Evolutionary conservation across 2,888 invertebrate genomes (phyloP).

Genomic region (Leistus spinibarbis): DNA sequence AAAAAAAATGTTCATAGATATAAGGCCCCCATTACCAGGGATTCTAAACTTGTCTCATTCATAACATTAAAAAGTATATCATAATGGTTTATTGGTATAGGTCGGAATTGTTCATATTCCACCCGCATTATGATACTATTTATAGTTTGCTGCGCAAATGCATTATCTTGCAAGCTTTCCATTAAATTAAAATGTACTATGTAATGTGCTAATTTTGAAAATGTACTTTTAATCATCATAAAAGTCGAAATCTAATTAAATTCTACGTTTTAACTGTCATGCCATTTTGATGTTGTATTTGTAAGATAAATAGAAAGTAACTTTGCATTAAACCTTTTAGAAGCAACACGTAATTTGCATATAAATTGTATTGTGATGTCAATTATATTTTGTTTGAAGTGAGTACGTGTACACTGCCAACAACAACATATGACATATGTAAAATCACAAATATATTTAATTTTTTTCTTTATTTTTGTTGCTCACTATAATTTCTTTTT

Average conservation of each 20-base stretch:
- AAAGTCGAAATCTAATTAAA: background rate
- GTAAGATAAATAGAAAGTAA: background rate
- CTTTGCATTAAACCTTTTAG: background rate
- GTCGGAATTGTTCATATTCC: too few species aligned
- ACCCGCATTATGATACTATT: too few species aligned
- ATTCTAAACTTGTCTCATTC: too few species aligned
- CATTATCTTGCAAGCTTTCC: too few species aligned
- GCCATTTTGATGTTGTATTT: background rate
- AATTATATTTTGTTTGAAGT: background rate
- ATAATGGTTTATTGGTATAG: too few species aligned
- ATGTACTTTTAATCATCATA: background rate
- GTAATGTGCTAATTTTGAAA: background rate
- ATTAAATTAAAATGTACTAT: too few species aligned
- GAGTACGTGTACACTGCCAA: background rate
- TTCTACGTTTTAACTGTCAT: background rate
- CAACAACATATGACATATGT: background rate
- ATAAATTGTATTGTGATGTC: background rate
- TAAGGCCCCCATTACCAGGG: too few species aligned
- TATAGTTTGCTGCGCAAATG: too few species aligned
- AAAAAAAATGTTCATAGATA: too few species aligned
- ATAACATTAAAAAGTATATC: too few species aligned
- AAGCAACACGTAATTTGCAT: background rate
- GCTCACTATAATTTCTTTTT: slow-evolving; percentile 16
- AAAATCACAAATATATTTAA: background rate
- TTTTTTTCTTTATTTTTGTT: background rate